phyloP scores from a whole-genome alignment of 92 coral and sea anemone genomes.

The Nematostella vectensis region DNA sequence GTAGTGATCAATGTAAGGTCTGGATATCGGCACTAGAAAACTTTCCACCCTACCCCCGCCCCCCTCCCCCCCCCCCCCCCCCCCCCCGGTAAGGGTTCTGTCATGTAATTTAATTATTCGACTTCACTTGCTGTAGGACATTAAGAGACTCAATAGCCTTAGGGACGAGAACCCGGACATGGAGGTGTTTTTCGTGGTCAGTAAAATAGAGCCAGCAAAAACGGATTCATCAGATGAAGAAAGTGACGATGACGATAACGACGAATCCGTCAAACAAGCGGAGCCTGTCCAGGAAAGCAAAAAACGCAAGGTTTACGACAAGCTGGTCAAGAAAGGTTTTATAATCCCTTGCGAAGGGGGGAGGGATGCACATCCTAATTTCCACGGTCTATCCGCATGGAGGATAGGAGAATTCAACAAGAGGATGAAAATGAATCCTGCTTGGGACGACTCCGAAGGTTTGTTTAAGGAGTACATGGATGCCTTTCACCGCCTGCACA shows the following conservation, averaged over 20 bases:
- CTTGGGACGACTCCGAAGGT: conserved; percentile 15
- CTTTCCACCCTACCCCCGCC: no score
- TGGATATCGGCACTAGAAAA: no score
- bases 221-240: conserved; percentile 52
- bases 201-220: conserved; percentile 56
- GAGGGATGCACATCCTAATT: conserved; percentile 32
- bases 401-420: conserved; percentile 23
- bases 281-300: conserved; percentile 35
- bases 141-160: no score
- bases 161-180: conserved; percentile 13
- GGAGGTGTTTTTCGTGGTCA: conserved; percentile 52
- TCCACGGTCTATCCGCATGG: conserved; percentile 65
- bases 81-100: no score
- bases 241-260: conserved; percentile 38
- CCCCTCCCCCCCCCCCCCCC: no score
- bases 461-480: conserved; percentile 28
- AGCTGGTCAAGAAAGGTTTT: conserved; percentile 41
- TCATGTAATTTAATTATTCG: no score
- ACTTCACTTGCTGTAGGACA: no score
- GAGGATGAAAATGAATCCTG: conserved; percentile 19
- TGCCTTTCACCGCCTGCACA: conserved; percentile 48
- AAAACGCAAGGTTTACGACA: conserved; percentile 45
- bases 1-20: no score
- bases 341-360: conserved; percentile 11
- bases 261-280: conserved; percentile 11